A percentile compares a stretch with the other conserved stretches of the same genome.
phyloP scores from a whole-genome alignment of 1,140 invertebrate genomes.

The Megathymus violae region DNA sequence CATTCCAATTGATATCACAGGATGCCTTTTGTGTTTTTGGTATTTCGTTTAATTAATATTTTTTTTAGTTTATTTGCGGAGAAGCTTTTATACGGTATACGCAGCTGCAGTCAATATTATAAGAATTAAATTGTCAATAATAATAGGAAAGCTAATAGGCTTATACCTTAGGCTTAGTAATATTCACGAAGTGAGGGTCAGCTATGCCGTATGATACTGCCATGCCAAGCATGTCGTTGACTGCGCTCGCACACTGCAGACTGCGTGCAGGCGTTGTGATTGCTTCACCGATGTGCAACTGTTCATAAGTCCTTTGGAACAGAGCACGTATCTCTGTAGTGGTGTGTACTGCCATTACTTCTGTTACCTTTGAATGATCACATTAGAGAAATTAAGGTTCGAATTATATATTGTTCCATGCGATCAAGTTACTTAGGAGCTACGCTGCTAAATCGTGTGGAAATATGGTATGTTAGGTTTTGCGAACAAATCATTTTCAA shows the following conservation, averaged over 20 bases:
- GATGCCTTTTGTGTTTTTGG: too few species aligned
- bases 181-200: conserved; percentile 83
- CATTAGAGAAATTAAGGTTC: neutral
- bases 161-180: conserved; percentile 85
- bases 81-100: too few species aligned
- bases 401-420: too few species aligned
- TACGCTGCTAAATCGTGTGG: too few species aligned
- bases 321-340: conserved; percentile 84
- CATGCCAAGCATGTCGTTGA: conserved; percentile 88
- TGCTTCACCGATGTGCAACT: conserved; percentile 71
- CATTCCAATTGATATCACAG: too few species aligned
- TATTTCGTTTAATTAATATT: too few species aligned
- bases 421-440: too few species aligned
- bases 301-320: conserved; percentile 60
- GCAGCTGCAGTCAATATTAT: too few species aligned
- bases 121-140: too few species aligned
- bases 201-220: conserved; percentile 86
- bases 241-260: conserved; percentile 85
- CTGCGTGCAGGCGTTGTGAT: conserved; percentile 81
- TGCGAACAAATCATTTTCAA: too few species aligned
- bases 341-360: conserved; percentile 86
- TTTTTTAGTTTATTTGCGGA: too few species aligned
- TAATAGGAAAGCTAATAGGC: conserved; percentile 15
- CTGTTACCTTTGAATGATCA: conserved; percentile 82
- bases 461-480: too few species aligned